Conservation (phyloP, 2,888 invertebrate genomes). For the Eilema sororculum region DNA sequence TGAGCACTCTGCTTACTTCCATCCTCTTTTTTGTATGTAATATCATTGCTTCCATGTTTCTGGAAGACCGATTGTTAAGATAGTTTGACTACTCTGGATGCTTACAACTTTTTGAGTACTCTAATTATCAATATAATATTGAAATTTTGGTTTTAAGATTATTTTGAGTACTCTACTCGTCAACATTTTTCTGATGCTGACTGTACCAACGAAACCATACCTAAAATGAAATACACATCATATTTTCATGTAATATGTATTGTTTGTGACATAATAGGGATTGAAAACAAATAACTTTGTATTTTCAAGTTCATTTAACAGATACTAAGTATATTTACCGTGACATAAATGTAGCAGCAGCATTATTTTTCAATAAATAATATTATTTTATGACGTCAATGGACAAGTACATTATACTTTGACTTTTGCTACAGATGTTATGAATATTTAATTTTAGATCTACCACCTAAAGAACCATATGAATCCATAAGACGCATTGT, state of each 20-base stretch:
- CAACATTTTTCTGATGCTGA: no score
- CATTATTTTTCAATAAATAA: conserved; percentile 2
- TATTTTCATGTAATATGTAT: background rate
- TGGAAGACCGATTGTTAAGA: no score
- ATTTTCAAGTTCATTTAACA: background rate
- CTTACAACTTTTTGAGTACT: no score
- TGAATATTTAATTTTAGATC: background rate
- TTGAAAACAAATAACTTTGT: background rate
- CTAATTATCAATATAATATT: no score
- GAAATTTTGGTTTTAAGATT: no score
- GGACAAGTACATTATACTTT: background rate
- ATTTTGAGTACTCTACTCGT: no score
- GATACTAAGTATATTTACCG: background rate
- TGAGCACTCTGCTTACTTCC: no score
- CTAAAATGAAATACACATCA: background rate
- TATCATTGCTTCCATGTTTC: no score
- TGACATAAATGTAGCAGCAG: background rate
- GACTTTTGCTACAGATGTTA: conserved; percentile 6
- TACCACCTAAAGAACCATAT: background rate
- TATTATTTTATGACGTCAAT: background rate
- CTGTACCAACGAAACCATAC: no score
- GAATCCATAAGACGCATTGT: background rate
- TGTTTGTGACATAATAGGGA: background rate
- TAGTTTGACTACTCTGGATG: no score
- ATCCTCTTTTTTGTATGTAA: no score